Base-by-base conservation (phyloP, 2,888 invertebrate species). In the Himalopsyche japonica region DNA sequence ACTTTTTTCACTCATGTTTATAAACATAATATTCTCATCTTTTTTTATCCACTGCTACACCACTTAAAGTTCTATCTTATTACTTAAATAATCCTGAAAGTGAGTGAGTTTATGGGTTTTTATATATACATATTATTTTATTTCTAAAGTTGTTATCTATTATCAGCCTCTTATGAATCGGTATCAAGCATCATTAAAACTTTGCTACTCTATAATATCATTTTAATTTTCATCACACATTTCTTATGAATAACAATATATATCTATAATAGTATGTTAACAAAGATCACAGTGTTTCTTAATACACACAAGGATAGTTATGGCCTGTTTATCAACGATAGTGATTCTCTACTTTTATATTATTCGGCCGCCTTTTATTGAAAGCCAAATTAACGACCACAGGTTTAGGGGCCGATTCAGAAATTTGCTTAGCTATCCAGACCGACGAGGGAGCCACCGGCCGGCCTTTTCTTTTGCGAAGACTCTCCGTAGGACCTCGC, bases 401-500 rank as follows among this genome's bases (percentile, higher is more conserved):
- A 32, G 86, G 77, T 70, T 79, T 83, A 10, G 80, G 80, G n/a
- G 77, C 57, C n/a, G 76, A 20, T 32, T 86, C 87, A 10, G 82
- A 57, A 47, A 78, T 80, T 37, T 86, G 84, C 76, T 87, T 86
- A 27, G 81, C 43, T 81, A 86, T 85, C 87, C 87, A 87, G 10
- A 81, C 84, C 3, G 81, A 79, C 34, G 85, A 82, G 20, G 82
- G 70, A 15, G 64, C 37, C 0, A 80, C 64, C 3, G 86, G 87
- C 18, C 84, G 83, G 24, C 86, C 93, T 89, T 94, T 94, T 24
- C 94, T 91, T 88, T 95, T 95, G 30, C 95, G 91, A 80, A 95
- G 90, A 76, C 95, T 95, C 87, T 95, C 95, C 0, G 95, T 95
- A 0, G 95, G 95, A 1, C 94, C 93, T 83, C 94, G 90, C 0